Evolutionary conservation across 2,888 invertebrate species (phyloP).

Genomic region (Poecilus cupreus): DNA sequence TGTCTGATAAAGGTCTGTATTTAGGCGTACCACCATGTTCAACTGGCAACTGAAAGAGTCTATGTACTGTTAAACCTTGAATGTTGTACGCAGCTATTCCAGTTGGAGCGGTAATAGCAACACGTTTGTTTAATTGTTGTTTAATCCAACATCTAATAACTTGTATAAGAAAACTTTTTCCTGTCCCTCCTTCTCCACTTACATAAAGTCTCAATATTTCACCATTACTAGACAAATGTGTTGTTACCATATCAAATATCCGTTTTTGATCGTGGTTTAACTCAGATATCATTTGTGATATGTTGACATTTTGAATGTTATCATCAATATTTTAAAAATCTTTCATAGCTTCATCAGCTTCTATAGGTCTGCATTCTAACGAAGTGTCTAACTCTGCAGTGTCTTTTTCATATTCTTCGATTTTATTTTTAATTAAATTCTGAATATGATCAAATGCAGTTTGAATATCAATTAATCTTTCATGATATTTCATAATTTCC

Average conservation of each 20-base stretch:
- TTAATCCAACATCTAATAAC: constrained; percentile 64
- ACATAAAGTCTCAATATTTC: constrained; percentile 61
- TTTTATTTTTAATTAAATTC: constrained; percentile 46
- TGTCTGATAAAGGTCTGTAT: constrained; percentile 65
- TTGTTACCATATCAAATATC: constrained; percentile 64
- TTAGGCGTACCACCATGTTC: constrained; percentile 66
- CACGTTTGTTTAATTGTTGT: constrained; percentile 63
- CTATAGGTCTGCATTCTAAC: constrained; percentile 48
- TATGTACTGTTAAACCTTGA: constrained; percentile 67
- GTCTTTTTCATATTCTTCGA: constrained; percentile 39
- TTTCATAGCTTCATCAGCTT: constrained; percentile 63
- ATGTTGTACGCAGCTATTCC: constrained; percentile 68
- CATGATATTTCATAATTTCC: too few species aligned
- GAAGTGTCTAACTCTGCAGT: constrained; percentile 26
- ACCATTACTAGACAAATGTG: constrained; percentile 54
- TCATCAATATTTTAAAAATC: constrained; percentile 61
- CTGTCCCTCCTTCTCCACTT: constrained; percentile 66
- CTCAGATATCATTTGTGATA: constrained; percentile 61
- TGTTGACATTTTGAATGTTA: constrained; percentile 61
- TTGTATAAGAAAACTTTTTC: constrained; percentile 66
- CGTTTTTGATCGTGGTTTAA: constrained; percentile 65
- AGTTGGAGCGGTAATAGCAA: constrained; percentile 66
- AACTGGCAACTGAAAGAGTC: constrained; percentile 66
- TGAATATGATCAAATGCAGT: constrained; percentile 53
- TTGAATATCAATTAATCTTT: constrained; percentile 44